Conservation (phyloP, 2,113 vertebrate species). For the Mugil cephalus region DNA sequence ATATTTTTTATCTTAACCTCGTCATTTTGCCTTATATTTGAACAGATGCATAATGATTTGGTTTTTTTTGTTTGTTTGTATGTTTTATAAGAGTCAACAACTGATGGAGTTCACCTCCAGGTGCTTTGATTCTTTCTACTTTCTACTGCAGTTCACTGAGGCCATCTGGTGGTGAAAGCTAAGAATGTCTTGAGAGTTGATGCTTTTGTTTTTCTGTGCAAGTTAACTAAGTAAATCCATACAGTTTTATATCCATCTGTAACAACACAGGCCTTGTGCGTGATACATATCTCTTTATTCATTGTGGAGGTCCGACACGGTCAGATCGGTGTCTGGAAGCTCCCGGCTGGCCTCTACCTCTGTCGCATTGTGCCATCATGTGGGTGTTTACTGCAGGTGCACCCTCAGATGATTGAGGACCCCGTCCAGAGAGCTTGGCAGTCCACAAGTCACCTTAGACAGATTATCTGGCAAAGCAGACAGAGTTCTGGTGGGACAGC, state of each 20-base stretch:
- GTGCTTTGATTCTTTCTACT: not conserved
- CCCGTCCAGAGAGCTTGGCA: not conserved
- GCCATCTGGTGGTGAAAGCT: conserved; percentile 65
- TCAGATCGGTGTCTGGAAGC: not conserved
- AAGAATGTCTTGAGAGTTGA: not conserved
- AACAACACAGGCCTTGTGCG: not conserved
- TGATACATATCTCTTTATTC: not conserved
- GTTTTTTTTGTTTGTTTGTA: too few species aligned
- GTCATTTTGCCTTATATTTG: too few species aligned
- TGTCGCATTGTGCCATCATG: conserved; percentile 72
- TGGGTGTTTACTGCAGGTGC: conserved; percentile 61
- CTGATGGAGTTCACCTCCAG: not conserved
- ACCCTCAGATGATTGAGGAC: conserved; percentile 6
- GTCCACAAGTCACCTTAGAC: conserved; percentile 30
- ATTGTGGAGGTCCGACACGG: not conserved
- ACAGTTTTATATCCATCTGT: not conserved
- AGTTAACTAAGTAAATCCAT: not conserved
- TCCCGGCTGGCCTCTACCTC: conserved; percentile 9
- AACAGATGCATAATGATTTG: too few species aligned
- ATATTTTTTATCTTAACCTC: too few species aligned
- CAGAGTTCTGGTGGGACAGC: conserved; percentile 8
- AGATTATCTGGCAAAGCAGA: conserved; percentile 6
- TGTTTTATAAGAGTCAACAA: too few species aligned
- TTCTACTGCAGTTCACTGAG: conserved; percentile 26
- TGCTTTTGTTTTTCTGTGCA: not conserved